Percentiles rank a stretch among this genome's conserved stretches.
phyloP scores from a whole-genome alignment of 2,888 invertebrate species.

The Aphodius granarius region DNA sequence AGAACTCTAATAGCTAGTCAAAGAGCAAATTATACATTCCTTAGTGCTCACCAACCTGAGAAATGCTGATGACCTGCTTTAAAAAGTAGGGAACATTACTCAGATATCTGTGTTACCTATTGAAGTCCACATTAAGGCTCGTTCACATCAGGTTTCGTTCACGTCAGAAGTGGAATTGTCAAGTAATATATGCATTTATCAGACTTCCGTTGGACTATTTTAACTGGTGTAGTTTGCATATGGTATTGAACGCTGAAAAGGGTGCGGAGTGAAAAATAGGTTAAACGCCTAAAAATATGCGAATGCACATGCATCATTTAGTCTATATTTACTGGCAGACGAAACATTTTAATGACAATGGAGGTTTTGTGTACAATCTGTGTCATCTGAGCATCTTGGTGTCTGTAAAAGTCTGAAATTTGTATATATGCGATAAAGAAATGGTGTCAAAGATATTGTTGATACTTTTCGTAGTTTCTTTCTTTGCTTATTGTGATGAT shows the following conservation, averaged over 20 bases:
- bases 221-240: not conserved
- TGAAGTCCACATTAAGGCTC: not conserved
- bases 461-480: too few relatives aligned
- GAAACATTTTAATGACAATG: not conserved
- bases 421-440: not conserved
- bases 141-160: not conserved
- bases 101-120: not conserved
- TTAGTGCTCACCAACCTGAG: not conserved
- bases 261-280: not conserved
- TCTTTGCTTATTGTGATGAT: too few relatives aligned
- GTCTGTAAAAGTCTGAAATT: not conserved
- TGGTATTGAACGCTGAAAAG: not conserved
- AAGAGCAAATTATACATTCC: not conserved
- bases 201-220: not conserved
- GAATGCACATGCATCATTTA: not conserved
- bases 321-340: not conserved
- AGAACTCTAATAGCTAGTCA: not conserved
- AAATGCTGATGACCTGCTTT: not conserved
- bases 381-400: not conserved
- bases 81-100: not conserved
- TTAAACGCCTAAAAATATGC: not conserved
- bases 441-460: too few relatives aligned
- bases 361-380: not conserved
- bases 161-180: not conserved
- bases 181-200: not conserved